phyloP scores from a whole-genome alignment of 2,113 vertebrate genomes.

The Coptodon rendalli region DNA sequence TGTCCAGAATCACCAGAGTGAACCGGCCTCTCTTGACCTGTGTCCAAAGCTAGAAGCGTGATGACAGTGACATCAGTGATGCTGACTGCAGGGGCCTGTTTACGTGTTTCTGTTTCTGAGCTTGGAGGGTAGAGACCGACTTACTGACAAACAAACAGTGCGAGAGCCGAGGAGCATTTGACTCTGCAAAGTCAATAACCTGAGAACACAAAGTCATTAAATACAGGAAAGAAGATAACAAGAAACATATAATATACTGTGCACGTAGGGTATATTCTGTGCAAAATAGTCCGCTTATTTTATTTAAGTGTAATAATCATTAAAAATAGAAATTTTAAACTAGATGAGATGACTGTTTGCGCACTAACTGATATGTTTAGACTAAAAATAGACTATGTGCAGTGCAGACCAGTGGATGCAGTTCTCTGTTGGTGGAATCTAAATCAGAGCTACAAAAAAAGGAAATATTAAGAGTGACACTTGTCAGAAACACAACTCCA shows the following conservation, averaged over 20 bases:
- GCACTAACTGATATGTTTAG: background rate
- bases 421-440: background rate
- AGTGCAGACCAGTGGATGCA: background rate
- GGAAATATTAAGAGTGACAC: background rate
- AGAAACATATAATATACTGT: background rate
- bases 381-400: background rate
- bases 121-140: fast-evolving
- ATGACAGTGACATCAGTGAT: background rate
- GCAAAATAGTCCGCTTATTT: background rate
- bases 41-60: background rate
- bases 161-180: background rate
- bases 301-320: background rate
- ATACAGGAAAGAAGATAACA: background rate
- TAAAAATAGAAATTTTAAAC: background rate
- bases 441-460: background rate
- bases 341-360: background rate
- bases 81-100: background rate
- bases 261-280: background rate
- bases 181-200: background rate
- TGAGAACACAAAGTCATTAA: background rate
- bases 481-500: background rate
- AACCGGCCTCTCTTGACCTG: background rate
- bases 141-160: background rate
- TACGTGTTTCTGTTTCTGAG: background rate
- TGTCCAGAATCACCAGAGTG: background rate